Conservation (phyloP, 2,113 vertebrate genomes). For the Bubo scandiacus region DNA sequence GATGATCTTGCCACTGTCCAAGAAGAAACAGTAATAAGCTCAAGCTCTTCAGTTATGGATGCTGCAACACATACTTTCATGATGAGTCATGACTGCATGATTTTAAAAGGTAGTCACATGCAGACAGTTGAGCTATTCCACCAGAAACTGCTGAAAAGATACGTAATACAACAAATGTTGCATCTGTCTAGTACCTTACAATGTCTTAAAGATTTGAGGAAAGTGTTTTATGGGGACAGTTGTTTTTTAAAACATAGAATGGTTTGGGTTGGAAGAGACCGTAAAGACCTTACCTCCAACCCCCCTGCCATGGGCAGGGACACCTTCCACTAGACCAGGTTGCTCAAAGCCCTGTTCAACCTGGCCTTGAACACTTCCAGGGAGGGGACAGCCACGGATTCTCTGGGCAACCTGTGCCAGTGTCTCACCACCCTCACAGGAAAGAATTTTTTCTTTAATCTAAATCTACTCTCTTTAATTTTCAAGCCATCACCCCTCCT, state of each 20-base stretch:
- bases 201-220: background rate
- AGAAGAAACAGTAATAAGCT: background rate
- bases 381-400: too few species aligned
- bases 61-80: background rate
- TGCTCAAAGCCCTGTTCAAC: too few species aligned
- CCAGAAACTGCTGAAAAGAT: background rate
- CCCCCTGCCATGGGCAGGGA: too few species aligned
- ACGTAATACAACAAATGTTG: background rate
- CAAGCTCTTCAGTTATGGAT: background rate
- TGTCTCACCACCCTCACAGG: too few species aligned
- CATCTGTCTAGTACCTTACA: background rate
- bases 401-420: too few species aligned
- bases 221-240: background rate
- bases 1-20: background rate
- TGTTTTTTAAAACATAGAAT: background rate
- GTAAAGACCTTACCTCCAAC: too few species aligned
- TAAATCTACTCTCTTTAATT: too few species aligned
- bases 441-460: too few species aligned
- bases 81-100: constrained; percentile 53
- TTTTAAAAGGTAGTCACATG: constrained; percentile 50
- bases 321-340: too few species aligned
- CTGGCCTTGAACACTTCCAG: too few species aligned
- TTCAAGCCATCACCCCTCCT: too few species aligned
- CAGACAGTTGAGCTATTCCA: background rate
- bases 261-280: too few species aligned